Conservation (phyloP, 2,888 invertebrate genomes). For the Hylaea fasciaria region DNA sequence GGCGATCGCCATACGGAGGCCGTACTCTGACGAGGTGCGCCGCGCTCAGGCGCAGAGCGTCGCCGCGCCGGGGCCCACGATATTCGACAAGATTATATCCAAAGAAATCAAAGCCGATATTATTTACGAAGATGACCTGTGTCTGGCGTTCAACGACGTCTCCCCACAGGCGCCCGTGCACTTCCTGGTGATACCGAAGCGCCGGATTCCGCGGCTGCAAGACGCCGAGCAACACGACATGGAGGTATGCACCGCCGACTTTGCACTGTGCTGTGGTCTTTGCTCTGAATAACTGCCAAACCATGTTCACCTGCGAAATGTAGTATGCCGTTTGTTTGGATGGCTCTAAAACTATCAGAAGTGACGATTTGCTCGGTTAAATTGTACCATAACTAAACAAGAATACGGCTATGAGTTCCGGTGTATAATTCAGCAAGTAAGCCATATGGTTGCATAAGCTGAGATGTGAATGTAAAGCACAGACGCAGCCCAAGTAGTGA, state of each 20-base stretch:
- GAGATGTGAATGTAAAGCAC: too few species aligned
- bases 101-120: constrained; percentile 92
- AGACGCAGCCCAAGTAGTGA: too few species aligned
- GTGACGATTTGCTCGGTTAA: too few species aligned
- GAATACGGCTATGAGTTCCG: too few species aligned
- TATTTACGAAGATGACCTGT: constrained; percentile 92
- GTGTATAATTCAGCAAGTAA: too few species aligned
- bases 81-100: constrained; percentile 91
- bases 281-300: too few species aligned
- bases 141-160: constrained; percentile 92
- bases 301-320: too few species aligned
- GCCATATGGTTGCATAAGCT: too few species aligned
- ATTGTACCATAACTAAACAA: too few species aligned
- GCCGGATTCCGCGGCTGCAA: constrained; percentile 87
- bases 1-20: constrained; percentile 68
- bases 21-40: constrained; percentile 76
- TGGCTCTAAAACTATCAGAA: too few species aligned
- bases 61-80: constrained; percentile 81
- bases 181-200: constrained; percentile 93
- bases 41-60: constrained; percentile 70
- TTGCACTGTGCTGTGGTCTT: too few species aligned
- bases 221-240: constrained; percentile 86
- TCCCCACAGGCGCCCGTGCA: constrained; percentile 93
- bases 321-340: too few species aligned
- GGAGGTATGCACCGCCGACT: constrained; percentile 67